A percentile compares a stretch with the other conserved stretches of the same genome.
Conservation (phyloP, 2,888 invertebrate genomes). For the Platycheirus albimanus region DNA sequence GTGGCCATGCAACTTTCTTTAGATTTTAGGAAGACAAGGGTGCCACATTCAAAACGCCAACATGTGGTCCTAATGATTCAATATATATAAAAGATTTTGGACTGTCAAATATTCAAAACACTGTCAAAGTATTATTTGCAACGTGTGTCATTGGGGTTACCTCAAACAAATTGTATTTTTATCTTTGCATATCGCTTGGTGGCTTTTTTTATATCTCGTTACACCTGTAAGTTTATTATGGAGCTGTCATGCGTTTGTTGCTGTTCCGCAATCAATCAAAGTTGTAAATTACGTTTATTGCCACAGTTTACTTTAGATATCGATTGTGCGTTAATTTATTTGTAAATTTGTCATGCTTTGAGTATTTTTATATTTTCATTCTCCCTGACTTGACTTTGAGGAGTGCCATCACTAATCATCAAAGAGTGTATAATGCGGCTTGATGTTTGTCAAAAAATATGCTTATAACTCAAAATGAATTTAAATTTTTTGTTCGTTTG, state of each 20-base stretch:
- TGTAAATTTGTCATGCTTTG: slow-evolving; percentile 19
- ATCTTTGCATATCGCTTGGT: no score
- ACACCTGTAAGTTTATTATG: slow-evolving; percentile 50
- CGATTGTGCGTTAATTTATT: slow-evolving; percentile 51
- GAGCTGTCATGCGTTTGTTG: no score
- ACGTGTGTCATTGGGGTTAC: no score
- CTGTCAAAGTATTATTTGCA: no score
- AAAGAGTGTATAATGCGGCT: neutral
- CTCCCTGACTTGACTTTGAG: neutral
- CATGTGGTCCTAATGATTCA: no score
- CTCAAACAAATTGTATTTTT: no score
- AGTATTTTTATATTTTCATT: neutral
- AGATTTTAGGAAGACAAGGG: no score
- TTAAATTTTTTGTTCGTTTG: no score
- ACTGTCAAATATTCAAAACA: no score
- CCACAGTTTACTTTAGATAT: slow-evolving; percentile 24
- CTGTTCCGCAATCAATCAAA: slow-evolving; percentile 33
- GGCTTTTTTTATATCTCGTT: slow-evolving; percentile 45
- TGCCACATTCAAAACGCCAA: no score
- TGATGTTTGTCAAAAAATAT: slow-evolving; percentile 2
- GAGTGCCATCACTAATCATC: slow-evolving; percentile 4
- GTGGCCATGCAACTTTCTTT: no score
- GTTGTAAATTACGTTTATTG: slow-evolving; percentile 48
- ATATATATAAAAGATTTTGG: no score
- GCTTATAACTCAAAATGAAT: neutral